A percentile compares a stretch with the other conserved stretches of the same genome.
Evolutionary conservation across 1,140 invertebrate species (phyloP).

Genomic region (Aphaenogaster ashmeadi): DNA sequence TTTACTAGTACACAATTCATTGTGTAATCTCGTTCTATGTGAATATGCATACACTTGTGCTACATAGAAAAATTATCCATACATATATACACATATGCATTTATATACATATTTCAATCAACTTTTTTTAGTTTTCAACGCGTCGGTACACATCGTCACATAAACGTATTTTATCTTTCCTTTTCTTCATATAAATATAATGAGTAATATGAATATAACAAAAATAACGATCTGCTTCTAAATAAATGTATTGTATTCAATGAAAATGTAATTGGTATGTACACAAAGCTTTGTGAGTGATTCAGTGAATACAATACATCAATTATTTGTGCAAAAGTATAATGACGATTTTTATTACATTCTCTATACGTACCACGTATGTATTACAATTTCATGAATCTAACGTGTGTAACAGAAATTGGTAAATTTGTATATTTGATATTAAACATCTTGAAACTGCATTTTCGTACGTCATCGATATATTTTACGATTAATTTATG

Average conservation of each 20-base stretch:
- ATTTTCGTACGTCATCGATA: constrained; percentile 33
- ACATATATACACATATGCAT: neutral
- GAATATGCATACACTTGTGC: constrained; percentile 30
- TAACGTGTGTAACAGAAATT: constrained; percentile 33
- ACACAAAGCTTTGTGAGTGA: neutral
- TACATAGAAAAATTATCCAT: constrained; percentile 26
- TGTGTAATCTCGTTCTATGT: constrained; percentile 20
- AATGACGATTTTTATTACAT: constrained; percentile 14
- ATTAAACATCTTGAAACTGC: constrained; percentile 47
- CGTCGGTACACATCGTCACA: neutral
- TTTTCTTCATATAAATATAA: constrained; percentile 17
- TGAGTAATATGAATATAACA: neutral
- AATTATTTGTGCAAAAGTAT: neutral
- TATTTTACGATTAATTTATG: constrained; percentile 24
- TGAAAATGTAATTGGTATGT: neutral
- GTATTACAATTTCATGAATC: constrained; percentile 32
- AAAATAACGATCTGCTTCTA: neutral
- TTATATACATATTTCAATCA: constrained; percentile 28
- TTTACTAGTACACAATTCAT: constrained; percentile 37
- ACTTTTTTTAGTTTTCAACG: neutral
- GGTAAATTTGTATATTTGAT: constrained; percentile 27
- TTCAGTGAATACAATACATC: constrained; percentile 7
- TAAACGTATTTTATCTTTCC: constrained; percentile 6
- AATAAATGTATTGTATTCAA: constrained; percentile 13
- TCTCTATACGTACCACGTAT: neutral